Base-by-base conservation (phyloP, 2,797 vertebrate species). In the Zalophus californianus region DNA sequence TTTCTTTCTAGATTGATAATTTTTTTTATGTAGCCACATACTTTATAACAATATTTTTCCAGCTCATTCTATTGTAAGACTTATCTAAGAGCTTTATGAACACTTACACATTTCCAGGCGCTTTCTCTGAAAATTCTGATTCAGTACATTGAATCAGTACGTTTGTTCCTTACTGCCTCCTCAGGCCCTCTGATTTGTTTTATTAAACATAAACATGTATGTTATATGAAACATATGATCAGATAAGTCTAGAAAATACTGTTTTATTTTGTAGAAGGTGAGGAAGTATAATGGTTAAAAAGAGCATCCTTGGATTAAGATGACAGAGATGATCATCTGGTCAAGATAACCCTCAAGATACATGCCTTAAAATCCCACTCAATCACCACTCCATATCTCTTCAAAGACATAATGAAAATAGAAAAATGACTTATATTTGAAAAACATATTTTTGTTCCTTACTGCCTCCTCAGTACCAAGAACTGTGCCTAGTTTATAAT, bases 11-110 rank as follows among this genome's bases (percentile, higher is more conserved):
- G 32, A 80, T 84, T 94, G 2, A 58, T 93, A 32, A 77, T 11
- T 56, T 95, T 95, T 3, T 73, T 83, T 89, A 90, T 10, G 48
- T 50, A 89, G 66, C 54, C 35, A 72, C 35, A 35, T 82, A 88
- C 86, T 70, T 72, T 75, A 83, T 91, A 84, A 94, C 8, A 75
- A 5, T 66, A 29, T 80, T 91, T 97, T 54, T 94, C 44, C 50
- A 73, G 32, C 20, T 73, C 87, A 11, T 52, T 73, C 44, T 27
- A 54, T n/a, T 41, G 16, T 79, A 83, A 58, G 44, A 84, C 11
- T 23, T 35, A 68, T 32, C 20, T 75, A 15, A 48, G 27, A 75
- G 48, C 12, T 73, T 92, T 82, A 84, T n/a, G 85, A 96, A 62
- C 32, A 80, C 7, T 86, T 66, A 15, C 27, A 38, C 12, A 79